Percentiles rank a stretch among this genome's conserved stretches.
Evolutionary conservation across 2,113 vertebrate genomes (phyloP).

Genomic region (Scolopax mira): DNA sequence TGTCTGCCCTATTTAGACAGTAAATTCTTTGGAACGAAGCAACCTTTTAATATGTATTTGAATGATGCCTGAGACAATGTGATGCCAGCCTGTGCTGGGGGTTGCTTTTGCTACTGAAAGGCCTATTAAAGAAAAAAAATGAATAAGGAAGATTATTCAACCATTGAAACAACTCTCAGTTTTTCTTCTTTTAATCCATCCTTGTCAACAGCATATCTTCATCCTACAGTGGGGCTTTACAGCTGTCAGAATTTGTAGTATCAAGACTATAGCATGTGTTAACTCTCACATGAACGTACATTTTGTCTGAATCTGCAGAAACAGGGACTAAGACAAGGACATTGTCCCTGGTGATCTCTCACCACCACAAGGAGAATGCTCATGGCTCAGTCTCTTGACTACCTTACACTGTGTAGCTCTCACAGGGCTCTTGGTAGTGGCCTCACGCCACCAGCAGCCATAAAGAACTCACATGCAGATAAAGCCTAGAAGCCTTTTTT

Average conservation of each 20-base stretch:
- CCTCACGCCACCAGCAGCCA: not conserved
- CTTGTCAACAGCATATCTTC: conserved; percentile 29
- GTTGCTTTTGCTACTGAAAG: conserved; percentile 42
- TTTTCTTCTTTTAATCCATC: conserved; percentile 44
- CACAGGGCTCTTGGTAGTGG: not conserved
- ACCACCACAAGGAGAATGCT: not conserved
- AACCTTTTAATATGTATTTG: conserved; percentile 12
- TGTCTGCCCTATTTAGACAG: conserved; percentile 9
- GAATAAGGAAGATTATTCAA: not conserved
- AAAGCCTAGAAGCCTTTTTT: not conserved
- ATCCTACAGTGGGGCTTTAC: not conserved
- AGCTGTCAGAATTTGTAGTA: conserved; percentile 2
- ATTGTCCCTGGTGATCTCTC: not conserved
- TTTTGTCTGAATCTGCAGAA: not conserved
- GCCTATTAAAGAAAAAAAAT: not conserved
- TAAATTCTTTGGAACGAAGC: conserved; percentile 15
- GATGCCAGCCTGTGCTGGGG: conserved; percentile 17
- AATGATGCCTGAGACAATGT: conserved; percentile 25
- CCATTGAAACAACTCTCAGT: conserved; percentile 1
- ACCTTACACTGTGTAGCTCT: not conserved
- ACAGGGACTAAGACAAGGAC: not conserved
- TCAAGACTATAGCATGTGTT: not conserved
- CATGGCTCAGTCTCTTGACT: accelerated
- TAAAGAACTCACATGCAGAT: not conserved
- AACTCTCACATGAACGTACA: not conserved